Evolutionary conservation across 1,140 invertebrate species (phyloP).

Genomic region (Sycophaga agraensis): DNA sequence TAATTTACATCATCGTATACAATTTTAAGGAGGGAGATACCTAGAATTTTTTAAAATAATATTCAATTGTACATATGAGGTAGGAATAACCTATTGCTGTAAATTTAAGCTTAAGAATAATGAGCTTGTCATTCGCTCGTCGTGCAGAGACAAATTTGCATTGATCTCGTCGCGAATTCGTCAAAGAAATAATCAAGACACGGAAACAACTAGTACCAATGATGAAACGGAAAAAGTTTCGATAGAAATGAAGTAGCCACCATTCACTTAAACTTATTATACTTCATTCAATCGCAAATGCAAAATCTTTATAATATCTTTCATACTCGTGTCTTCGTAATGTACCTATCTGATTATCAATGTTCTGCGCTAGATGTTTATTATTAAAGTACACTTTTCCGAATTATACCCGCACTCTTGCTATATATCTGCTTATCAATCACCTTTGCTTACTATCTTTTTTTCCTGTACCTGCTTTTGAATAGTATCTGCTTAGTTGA

Average conservation of each 20-base stretch:
- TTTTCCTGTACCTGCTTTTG: background rate
- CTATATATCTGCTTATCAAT: constrained; percentile 11
- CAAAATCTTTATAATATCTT: constrained; percentile 20
- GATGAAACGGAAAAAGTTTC: background rate
- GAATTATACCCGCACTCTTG: background rate
- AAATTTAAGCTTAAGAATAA: constrained; percentile 29
- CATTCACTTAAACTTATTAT: constrained; percentile 5
- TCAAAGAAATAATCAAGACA: constrained; percentile 10
- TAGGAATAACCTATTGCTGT: constrained; percentile 30
- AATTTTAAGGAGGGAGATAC: constrained; percentile 21
- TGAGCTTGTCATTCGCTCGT: constrained; percentile 21
- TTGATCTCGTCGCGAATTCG: constrained; percentile 16
- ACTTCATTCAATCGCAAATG: constrained; percentile 9
- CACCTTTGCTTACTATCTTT: constrained; percentile 9
- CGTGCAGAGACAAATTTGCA: constrained; percentile 14
- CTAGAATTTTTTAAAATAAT: constrained; percentile 37
- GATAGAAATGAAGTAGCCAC: constrained; percentile 5
- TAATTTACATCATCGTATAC: constrained; percentile 31
- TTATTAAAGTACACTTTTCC: constrained; percentile 26
- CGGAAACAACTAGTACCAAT: constrained; percentile 2
- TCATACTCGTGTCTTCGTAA: constrained; percentile 23
- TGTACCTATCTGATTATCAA: constrained; percentile 23
- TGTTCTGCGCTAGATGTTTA: constrained; percentile 28
- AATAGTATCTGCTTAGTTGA: background rate
- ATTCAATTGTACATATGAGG: constrained; percentile 40